Percentiles rank a stretch among this genome's conserved stretches.
Evolutionary conservation across 2,113 vertebrate species (phyloP).

Genomic region (Dinomys branickii): DNA sequence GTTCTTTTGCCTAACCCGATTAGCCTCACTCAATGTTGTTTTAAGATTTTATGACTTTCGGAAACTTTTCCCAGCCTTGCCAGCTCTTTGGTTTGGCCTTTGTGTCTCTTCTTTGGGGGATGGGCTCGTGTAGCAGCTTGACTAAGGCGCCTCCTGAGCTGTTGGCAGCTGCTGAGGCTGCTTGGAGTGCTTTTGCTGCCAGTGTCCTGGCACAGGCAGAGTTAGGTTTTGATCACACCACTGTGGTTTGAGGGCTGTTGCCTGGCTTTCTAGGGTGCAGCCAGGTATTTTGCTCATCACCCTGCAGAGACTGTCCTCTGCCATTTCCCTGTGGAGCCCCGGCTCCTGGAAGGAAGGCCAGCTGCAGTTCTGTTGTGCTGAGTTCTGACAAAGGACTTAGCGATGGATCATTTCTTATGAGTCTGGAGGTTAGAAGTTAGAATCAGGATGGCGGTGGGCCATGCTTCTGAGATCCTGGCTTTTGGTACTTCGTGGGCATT

Average conservation of each 20-base stretch:
- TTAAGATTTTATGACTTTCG: conserved; percentile 26
- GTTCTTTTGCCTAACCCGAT: background rate
- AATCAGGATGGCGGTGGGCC: background rate
- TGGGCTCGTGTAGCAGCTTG: background rate
- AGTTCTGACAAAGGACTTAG: background rate
- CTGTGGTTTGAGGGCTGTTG: background rate
- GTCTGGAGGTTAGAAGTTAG: background rate
- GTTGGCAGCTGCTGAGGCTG: background rate
- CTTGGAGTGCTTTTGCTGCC: rapidly evolving
- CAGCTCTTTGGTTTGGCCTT: background rate
- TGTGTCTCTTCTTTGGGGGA: background rate
- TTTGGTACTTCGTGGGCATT: background rate
- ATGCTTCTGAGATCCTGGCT: background rate
- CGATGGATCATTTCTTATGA: background rate
- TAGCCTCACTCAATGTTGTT: background rate
- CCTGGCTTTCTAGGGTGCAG: background rate
- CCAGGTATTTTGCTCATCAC: background rate
- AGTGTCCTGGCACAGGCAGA: background rate
- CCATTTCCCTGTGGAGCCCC: background rate
- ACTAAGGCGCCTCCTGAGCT: background rate
- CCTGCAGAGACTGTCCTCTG: background rate
- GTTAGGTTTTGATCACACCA: background rate
- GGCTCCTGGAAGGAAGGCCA: background rate
- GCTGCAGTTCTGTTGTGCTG: background rate
- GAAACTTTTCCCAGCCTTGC: conserved; percentile 3